These are phyloP conservation scores for Stenodema calcarata DNA, from an alignment of 2,888 invertebrate genomes.

Conservation along the genomic window DNA sequence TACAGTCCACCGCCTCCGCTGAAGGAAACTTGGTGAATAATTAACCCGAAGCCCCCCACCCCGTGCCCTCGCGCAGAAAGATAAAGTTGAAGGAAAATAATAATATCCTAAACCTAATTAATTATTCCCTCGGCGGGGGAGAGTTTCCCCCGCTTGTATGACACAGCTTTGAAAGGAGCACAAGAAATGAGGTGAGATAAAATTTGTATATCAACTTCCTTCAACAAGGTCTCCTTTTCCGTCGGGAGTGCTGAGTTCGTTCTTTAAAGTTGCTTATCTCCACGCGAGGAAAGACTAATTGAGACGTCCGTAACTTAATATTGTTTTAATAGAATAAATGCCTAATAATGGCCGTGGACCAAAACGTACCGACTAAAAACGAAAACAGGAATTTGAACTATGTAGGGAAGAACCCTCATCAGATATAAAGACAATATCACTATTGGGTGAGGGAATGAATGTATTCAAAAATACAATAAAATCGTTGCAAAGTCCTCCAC, in stretches of 20 bases:
- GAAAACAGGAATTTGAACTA: no score
- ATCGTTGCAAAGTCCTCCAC: no score
- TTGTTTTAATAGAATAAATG: no score
- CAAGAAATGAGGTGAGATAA: neutral
- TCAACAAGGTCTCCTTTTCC: neutral
- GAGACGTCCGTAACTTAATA: no score
- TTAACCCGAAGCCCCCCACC: conserved; percentile 19
- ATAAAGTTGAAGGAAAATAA: conserved; percentile 26
- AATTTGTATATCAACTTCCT: neutral
- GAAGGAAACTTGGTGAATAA: neutral
- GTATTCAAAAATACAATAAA: no score
- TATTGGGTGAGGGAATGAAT: no score
- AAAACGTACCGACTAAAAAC: no score
- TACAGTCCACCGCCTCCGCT: neutral
- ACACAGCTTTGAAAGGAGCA: neutral
- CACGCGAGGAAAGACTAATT: no score
- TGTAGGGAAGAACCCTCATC: no score
- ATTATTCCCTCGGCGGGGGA: neutral
- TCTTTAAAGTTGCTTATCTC: neutral
- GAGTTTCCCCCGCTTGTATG: neutral
- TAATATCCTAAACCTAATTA: conserved; percentile 26
- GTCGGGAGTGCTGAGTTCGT: neutral
- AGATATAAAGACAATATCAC: no score
- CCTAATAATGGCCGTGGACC: no score
- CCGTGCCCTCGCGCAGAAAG: neutral